Conservation (phyloP, 2,888 invertebrate genomes). For the Zelleria hepariella region DNA sequence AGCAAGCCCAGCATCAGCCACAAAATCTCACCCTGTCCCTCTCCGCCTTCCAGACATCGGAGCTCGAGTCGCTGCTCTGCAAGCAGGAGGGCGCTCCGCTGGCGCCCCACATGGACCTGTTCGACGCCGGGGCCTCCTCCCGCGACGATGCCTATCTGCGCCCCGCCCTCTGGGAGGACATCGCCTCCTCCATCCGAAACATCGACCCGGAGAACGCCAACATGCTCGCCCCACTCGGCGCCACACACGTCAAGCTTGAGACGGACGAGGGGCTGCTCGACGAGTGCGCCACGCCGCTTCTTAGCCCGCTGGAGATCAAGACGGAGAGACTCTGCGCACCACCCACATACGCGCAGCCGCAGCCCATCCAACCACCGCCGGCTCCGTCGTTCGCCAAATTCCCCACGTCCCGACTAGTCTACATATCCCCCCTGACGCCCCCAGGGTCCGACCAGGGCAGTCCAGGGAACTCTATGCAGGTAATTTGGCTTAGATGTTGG, state of each 20-base stretch:
- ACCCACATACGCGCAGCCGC: constrained; percentile 55
- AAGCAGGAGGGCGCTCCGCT: constrained; percentile 78
- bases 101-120: constrained; percentile 73
- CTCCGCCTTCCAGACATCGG: constrained; percentile 75
- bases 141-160: constrained; percentile 89
- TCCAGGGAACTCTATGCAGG: constrained; percentile 79
- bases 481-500: constrained; percentile 22
- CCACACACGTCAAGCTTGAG: constrained; percentile 84
- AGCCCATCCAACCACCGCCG: constrained; percentile 28
- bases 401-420: constrained; percentile 70
- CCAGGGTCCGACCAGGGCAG: constrained; percentile 91
- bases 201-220: constrained; percentile 92
- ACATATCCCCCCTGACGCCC: constrained; percentile 88
- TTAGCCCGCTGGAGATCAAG: constrained; percentile 86
- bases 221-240: constrained; percentile 80
- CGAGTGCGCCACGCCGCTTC: constrained; percentile 77
- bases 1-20: not conserved
- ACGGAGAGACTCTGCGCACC: constrained; percentile 78
- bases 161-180: constrained; percentile 93
- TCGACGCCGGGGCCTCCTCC: constrained; percentile 68
- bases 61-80: constrained; percentile 84
- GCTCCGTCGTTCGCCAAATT: constrained; percentile 57
- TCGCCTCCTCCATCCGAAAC: constrained; percentile 90
- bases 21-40: not conserved
- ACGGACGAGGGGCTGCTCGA: constrained; percentile 74